phyloP scores from a whole-genome alignment of 2,888 invertebrate species.

The Morpho achilles region DNA sequence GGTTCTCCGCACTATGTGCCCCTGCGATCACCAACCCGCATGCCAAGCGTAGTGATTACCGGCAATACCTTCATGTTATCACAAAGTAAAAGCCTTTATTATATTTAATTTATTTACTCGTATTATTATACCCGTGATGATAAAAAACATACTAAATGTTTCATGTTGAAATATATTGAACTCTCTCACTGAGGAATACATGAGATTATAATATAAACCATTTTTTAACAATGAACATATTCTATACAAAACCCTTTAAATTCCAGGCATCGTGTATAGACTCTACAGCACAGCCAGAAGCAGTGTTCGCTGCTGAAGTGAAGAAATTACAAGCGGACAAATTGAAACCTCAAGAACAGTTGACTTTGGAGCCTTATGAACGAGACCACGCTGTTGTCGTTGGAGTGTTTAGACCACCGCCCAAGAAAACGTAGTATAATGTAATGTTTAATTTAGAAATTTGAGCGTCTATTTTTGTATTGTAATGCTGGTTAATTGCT shows the following conservation, averaged over 20 bases:
- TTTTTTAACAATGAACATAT: not conserved
- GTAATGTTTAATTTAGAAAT: not conserved
- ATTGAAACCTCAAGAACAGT: conserved; percentile 98
- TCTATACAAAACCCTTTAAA: not conserved
- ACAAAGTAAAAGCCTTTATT: too few relatives aligned
- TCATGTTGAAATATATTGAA: conserved; percentile 70
- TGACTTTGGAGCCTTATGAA: conserved; percentile 99
- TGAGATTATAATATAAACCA: not conserved
- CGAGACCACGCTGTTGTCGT: conserved; percentile 99
- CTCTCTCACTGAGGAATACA: conserved; percentile 68
- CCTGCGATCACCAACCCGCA: too few relatives aligned
- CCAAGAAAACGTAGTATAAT: conserved; percentile 65
- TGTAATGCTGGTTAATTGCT: not conserved
- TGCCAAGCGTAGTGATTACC: too few relatives aligned
- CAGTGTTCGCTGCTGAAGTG: conserved; percentile 98
- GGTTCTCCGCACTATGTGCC: too few relatives aligned
- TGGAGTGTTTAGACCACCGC: conserved; percentile 91
- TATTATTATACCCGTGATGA: conserved; percentile 49
- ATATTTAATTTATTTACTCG: too few relatives aligned
- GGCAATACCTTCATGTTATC: too few relatives aligned
- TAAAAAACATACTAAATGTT: conserved; percentile 56
- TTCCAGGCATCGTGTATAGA: conserved; percentile 97
- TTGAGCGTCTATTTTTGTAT: conserved; percentile 6
- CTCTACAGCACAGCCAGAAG: conserved; percentile 98
- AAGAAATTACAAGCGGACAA: conserved; percentile 97